Conservation (phyloP, 2,797 vertebrate species). For the Artibeus lituratus region DNA sequence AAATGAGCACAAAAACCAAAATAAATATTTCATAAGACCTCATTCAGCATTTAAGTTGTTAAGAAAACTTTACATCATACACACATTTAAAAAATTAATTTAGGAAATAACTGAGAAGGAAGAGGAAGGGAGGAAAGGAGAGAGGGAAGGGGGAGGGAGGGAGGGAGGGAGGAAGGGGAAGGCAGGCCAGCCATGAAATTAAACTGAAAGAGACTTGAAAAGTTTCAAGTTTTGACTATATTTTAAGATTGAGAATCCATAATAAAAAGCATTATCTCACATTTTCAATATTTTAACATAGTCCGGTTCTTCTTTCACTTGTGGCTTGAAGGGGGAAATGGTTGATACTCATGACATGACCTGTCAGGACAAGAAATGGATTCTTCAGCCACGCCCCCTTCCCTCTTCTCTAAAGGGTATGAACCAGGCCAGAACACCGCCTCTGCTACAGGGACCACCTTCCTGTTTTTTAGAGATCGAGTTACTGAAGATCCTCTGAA, state of each 20-base stretch:
- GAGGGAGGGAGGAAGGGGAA: no score
- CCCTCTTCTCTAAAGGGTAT: background rate
- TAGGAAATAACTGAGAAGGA: background rate
- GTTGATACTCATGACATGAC: background rate
- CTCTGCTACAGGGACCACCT: background rate
- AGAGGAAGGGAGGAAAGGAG: background rate
- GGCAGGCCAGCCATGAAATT: background rate
- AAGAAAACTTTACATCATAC: constrained; percentile 5
- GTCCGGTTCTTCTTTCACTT: background rate
- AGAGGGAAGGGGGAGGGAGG: no score
- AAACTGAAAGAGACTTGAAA: background rate
- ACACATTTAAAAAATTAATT: background rate
- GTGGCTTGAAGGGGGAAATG: background rate
- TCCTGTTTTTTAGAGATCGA: background rate
- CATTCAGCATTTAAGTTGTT: background rate
- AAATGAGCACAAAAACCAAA: background rate
- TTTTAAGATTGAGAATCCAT: background rate
- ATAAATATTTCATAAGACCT: background rate
- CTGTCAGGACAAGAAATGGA: background rate
- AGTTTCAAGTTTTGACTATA: background rate
- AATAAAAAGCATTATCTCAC: background rate
- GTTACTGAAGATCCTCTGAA: background rate
- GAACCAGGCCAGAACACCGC: background rate
- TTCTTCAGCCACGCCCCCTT: background rate
- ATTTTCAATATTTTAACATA: background rate